A percentile compares a stretch with the other conserved stretches of the same genome.
Evolutionary conservation across 2,888 invertebrate species (phyloP).

Genomic region (Dorcus parallelipipedus): DNA sequence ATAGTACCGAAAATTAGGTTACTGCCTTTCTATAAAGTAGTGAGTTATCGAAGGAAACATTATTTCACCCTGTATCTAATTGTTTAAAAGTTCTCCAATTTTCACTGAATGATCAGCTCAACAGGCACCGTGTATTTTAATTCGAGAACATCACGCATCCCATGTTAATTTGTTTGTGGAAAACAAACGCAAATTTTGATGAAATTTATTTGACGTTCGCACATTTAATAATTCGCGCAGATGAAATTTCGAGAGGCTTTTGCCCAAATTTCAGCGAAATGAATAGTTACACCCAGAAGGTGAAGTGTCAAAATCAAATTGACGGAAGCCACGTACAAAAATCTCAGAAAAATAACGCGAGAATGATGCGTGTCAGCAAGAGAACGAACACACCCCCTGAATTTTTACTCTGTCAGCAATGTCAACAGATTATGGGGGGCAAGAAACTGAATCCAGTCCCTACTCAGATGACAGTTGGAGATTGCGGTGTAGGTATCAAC

Average conservation of each 20-base stretch:
- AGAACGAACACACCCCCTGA: constrained; percentile 14
- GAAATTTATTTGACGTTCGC: neutral
- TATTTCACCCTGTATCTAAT: too few relatives aligned
- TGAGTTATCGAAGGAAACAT: too few relatives aligned
- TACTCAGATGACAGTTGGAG: constrained; percentile 3
- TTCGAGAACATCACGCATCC: too few relatives aligned
- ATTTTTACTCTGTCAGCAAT: constrained; percentile 10
- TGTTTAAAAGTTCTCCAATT: too few relatives aligned
- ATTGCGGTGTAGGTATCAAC: constrained; percentile 6
- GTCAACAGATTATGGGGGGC: constrained; percentile 8
- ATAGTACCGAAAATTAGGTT: too few relatives aligned
- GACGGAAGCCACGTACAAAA: neutral
- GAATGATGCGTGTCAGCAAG: neutral
- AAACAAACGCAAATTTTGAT: too few relatives aligned
- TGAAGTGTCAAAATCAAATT: neutral
- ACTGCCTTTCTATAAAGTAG: too few relatives aligned
- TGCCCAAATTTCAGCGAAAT: neutral
- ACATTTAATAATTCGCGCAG: neutral
- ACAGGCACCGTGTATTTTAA: too few relatives aligned
- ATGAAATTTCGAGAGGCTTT: neutral
- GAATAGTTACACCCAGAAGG: neutral
- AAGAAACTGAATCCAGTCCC: constrained; percentile 1
- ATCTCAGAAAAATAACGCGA: neutral
- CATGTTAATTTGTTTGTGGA: too few relatives aligned
- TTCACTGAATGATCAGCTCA: too few relatives aligned